These are phyloP conservation scores for Lophotis ruficrista DNA, from an alignment of 2,113 vertebrate genomes.

Conservation along the genomic window DNA sequence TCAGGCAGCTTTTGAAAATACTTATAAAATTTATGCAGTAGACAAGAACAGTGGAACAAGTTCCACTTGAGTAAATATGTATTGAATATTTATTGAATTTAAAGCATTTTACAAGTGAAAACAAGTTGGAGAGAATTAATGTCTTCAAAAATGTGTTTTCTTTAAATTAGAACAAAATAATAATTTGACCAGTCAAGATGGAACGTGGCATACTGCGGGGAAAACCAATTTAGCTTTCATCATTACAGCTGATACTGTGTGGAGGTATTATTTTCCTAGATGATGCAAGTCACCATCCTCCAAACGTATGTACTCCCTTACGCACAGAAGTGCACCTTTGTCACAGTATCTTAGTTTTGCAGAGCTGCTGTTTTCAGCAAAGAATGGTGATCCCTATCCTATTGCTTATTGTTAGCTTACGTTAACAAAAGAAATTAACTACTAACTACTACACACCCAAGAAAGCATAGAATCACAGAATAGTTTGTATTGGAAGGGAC, in stretches of 20 bases:
- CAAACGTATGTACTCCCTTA: neutral
- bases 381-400: neutral
- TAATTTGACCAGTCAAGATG: neutral
- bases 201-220: neutral
- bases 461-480: neutral
- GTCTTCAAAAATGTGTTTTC: neutral
- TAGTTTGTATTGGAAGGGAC: too few species aligned
- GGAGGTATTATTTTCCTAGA: neutral
- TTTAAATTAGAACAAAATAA: neutral
- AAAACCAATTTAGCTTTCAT: neutral
- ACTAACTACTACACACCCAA: neutral
- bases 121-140: neutral
- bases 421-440: neutral
- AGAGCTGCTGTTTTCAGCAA: neutral
- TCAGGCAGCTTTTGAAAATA: neutral
- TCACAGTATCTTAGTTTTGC: neutral
- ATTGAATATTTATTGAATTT: neutral
- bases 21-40: neutral
- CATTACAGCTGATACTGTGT: neutral
- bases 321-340: neutral
- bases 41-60: neutral
- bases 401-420: neutral
- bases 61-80: neutral
- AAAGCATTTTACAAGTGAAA: neutral
- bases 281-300: neutral